Percentiles rank a stretch among this genome's conserved stretches.
Conservation (phyloP, 2,113 vertebrate genomes). For the Odontophorus gujanensis region DNA sequence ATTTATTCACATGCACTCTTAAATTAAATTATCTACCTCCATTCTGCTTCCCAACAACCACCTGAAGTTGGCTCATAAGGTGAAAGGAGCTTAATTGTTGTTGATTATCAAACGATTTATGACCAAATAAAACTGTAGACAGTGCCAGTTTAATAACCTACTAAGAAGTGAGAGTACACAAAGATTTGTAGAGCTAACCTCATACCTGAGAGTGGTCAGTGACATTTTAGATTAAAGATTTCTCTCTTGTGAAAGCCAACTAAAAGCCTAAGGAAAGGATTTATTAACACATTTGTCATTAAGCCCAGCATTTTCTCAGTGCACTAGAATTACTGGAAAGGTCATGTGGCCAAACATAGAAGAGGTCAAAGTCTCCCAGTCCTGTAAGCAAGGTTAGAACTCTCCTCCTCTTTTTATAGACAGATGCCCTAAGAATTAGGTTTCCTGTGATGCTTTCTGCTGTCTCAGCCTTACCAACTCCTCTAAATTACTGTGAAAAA, state of each 20-base stretch:
- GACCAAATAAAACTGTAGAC: slow-evolving; percentile 24
- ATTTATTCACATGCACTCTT: neutral
- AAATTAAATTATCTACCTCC: neutral
- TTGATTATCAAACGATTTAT: slow-evolving; percentile 40
- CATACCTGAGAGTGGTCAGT: slow-evolving; percentile 33
- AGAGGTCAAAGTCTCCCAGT: neutral
- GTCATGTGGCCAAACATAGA: neutral
- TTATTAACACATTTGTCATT: slow-evolving; percentile 51
- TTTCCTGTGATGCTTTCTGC: neutral
- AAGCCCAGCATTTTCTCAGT: neutral
- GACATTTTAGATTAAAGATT: slow-evolving; percentile 13
- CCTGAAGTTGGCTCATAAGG: neutral
- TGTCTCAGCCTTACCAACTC: neutral
- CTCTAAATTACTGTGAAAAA: neutral
- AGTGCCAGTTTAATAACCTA: slow-evolving; percentile 36
- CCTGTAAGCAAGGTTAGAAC: neutral
- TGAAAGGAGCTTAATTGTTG: slow-evolving; percentile 3
- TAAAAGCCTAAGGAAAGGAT: slow-evolving; percentile 41
- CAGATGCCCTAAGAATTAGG: neutral
- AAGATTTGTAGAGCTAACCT: slow-evolving; percentile 41
- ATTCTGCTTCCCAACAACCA: neutral
- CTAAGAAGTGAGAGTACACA: neutral
- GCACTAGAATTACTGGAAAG: neutral
- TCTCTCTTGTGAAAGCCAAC: neutral
- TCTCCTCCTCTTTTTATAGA: neutral